Percentiles rank a stretch among this genome's conserved stretches.
phyloP scores from a whole-genome alignment of 2,797 vertebrate species.

The Rhinogobio ventralis region DNA sequence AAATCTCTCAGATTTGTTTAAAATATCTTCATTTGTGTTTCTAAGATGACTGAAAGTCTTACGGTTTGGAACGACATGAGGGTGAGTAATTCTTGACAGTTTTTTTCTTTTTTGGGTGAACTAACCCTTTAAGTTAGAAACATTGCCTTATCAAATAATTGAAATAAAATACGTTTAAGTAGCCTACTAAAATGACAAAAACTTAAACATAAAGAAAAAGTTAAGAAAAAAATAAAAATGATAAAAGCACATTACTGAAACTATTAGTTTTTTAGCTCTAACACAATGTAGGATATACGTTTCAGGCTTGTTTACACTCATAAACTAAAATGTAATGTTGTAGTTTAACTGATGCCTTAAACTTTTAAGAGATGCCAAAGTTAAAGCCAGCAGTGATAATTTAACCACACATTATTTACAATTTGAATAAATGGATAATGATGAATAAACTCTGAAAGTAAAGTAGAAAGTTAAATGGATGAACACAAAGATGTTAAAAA shows the following conservation, averaged over 20 bases:
- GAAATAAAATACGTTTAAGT: not conserved
- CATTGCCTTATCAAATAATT: not conserved
- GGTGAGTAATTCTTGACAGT: too few species aligned
- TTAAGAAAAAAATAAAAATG: not conserved
- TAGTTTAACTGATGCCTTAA: not conserved
- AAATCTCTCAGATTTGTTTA: too few species aligned
- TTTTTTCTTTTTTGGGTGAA: too few species aligned
- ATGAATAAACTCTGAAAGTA: not conserved
- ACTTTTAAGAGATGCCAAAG: not conserved
- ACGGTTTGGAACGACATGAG: too few species aligned
- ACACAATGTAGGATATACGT: not conserved
- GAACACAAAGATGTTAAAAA: not conserved
- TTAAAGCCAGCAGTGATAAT: not conserved
- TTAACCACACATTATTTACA: not conserved
- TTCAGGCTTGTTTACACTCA: not conserved
- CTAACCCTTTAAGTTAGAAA: too few species aligned
- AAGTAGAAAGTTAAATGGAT: not conserved
- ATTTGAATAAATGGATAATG: not conserved
- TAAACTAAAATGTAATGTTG: not conserved
- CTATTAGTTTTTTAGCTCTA: too few species aligned
- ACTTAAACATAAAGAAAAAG: not conserved
- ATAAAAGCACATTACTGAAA: not conserved
- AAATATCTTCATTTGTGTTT: too few species aligned
- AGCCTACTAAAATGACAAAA: not conserved
- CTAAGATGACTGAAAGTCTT: too few species aligned